Percentiles rank a stretch among this genome's conserved stretches.
phyloP scores from a whole-genome alignment of 2,113 vertebrate species.

The Cromileptes altivelis region DNA sequence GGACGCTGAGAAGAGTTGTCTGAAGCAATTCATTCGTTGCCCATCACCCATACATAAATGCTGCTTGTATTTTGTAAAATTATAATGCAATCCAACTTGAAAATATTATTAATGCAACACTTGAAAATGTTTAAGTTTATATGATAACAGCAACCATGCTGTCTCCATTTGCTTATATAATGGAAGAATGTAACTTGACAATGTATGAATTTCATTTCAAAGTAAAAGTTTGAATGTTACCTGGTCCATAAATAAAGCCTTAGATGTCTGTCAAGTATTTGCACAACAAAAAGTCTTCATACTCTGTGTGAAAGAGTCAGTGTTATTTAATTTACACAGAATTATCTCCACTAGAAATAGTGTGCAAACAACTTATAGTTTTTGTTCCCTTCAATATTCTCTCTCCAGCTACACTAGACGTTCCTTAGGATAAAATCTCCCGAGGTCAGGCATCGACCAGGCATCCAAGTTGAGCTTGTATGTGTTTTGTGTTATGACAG shows the following conservation, averaged over 20 bases:
- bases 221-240: neutral
- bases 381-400: neutral
- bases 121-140: neutral
- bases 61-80: neutral
- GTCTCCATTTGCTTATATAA: neutral
- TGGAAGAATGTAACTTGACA: neutral
- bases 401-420: neutral
- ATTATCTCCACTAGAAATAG: no score
- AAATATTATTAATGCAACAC: neutral
- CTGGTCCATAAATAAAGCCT: neutral
- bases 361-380: neutral
- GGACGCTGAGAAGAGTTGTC: no score
- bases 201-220: neutral
- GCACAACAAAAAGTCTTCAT: neutral
- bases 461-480: neutral
- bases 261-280: neutral
- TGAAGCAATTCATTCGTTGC: no score
- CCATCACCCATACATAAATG: neutral
- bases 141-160: neutral
- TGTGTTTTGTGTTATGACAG: slow-evolving; percentile 13
- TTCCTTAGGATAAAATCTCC: neutral
- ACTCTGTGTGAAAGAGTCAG: no score
- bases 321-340: no score
- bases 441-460: neutral
- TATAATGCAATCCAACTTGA: neutral